A percentile compares a stretch with the other conserved stretches of the same genome.
These are phyloP conservation scores for Astatoreochromis straeleni DNA, from an alignment of 2,113 vertebrate genomes.

Conservation along the genomic window DNA sequence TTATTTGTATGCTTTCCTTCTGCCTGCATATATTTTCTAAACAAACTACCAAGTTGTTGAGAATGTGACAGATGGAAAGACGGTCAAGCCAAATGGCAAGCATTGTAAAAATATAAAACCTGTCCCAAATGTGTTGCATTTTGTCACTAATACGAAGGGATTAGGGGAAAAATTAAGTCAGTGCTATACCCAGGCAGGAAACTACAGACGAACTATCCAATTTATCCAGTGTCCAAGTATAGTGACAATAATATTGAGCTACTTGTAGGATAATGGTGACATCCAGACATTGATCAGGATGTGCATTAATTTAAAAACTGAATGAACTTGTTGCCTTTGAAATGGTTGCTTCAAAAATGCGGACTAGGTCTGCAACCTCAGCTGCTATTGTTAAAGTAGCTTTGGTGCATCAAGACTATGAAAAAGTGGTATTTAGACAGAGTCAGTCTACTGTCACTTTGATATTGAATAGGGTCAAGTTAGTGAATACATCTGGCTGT, in stretches of 20 bases:
- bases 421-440: background rate
- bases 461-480: background rate
- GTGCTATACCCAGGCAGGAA: background rate
- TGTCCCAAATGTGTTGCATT: background rate
- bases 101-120: background rate
- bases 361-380: background rate
- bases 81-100: background rate
- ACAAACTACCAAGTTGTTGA: background rate
- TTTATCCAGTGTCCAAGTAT: background rate
- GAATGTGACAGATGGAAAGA: background rate
- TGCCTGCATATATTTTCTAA: background rate
- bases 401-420: background rate
- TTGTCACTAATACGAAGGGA: background rate
- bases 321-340: background rate
- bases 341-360: background rate
- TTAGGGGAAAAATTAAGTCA: accelerated
- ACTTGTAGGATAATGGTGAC: background rate
- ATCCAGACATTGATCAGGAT: background rate
- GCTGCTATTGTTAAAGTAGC: background rate
- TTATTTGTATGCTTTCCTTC: background rate
- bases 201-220: background rate
- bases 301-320: background rate
- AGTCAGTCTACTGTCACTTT: background rate
- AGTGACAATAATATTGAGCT: background rate
- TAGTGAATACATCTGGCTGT: background rate